These are phyloP conservation scores for Pollachius pollachius DNA, from an alignment of 2,113 vertebrate species.

Conservation along the genomic window DNA sequence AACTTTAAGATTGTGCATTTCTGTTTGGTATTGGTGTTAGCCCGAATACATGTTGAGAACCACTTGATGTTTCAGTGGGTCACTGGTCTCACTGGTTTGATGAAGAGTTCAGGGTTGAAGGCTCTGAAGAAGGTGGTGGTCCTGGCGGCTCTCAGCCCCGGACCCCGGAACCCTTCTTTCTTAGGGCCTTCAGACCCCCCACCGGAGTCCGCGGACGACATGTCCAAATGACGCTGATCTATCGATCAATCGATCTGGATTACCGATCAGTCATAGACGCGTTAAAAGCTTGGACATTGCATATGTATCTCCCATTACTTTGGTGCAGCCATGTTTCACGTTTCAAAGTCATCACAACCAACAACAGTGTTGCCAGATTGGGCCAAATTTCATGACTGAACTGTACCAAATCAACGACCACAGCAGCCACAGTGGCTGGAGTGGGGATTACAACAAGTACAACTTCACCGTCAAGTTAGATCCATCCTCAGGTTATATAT, in stretches of 20 bases:
- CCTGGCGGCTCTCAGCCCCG: slow-evolving; percentile 78
- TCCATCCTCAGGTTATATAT: no score
- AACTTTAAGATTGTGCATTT: no score
- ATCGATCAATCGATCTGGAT: no score
- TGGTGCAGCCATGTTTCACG: slow-evolving; percentile 11
- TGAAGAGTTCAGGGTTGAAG: slow-evolving; percentile 95
- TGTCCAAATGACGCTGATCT: slow-evolving; percentile 41
- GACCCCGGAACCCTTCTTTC: slow-evolving; percentile 60
- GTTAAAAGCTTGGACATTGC: not conserved
- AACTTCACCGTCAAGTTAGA: no score
- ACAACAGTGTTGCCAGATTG: not conserved
- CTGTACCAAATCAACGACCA: no score
- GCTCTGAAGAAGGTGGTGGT: slow-evolving; percentile 91
- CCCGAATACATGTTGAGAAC: not conserved
- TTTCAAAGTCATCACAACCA: slow-evolving; percentile 14
- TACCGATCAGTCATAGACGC: not conserved
- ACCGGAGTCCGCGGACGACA: slow-evolving; percentile 74
- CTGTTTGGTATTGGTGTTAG: not conserved
- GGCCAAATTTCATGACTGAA: no score
- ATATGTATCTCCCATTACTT: no score
- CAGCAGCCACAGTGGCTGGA: no score
- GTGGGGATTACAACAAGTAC: no score
- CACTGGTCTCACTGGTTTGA: slow-evolving; percentile 94
- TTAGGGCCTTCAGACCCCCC: slow-evolving; percentile 3
- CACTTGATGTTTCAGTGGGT: slow-evolving; percentile 42